Evolutionary conservation across 2,888 invertebrate species (phyloP), one percentile per base, ranked within the genome.

Genomic region (Torymus tubicola): DNA sequence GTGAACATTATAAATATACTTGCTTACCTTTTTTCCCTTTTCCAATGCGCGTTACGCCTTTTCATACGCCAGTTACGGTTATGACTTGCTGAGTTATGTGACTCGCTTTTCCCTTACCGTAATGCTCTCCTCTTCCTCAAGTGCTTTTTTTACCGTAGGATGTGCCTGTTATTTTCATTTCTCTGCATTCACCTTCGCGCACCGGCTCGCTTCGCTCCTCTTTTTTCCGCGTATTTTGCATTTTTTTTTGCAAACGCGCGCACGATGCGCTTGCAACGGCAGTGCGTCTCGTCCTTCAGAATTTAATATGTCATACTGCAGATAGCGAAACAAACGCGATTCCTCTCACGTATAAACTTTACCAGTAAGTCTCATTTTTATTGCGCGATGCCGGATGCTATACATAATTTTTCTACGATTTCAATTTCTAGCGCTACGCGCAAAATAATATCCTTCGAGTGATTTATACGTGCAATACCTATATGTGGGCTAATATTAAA

Each of bases 61-160:
- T 61, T 65, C 52, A 50, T 55, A 60, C 31, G 31, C 31, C 73
- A 58, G 61, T 78, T 81, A 70, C 64, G 67, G 65, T 75, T 81
- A 78, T 81, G 78, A 74, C 53, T 71, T 68, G 50, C 63, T 77
- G 78, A 82, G 58, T 80, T 74, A 80, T 74, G 78, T 55, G 77
- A 69, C 77, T 69, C 18, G 16, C 60, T 77, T 70, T 74, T 74
- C 18, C 18, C 61, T 18, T 13, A 4, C 4, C 21, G 12, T 31
- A 14, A 16, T 63, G 14, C 21, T 18, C n/a, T 71, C n/a, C 21
- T 13, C 53, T 31, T 24, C 50, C 24, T 14, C 68, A 12, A 24
- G 52, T 78, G 21, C 61, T 13, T 52, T 57, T 70, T 57, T 67
- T n/a, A n/a, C 8, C 18, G 18, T 13, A 63, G 52, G 64, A 21